These are phyloP conservation scores for Gulo gulo DNA, from an alignment of 2,113 vertebrate genomes.

Conservation along the genomic window DNA sequence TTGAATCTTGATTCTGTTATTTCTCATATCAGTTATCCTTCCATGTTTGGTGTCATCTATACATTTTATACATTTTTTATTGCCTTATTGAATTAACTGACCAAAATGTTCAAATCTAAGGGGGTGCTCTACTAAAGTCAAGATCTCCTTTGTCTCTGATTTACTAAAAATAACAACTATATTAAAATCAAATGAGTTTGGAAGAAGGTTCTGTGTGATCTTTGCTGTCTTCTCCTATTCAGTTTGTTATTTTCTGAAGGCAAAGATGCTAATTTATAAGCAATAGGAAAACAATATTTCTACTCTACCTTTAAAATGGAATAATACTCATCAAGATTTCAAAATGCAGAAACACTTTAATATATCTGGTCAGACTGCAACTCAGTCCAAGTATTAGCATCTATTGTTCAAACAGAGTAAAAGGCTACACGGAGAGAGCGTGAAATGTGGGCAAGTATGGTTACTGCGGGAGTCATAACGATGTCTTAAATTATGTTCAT, in stretches of 20 bases:
- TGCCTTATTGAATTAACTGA: background rate
- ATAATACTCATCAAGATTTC: background rate
- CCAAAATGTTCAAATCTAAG: background rate
- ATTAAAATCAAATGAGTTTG: background rate
- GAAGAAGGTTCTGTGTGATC: background rate
- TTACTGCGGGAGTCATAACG: background rate
- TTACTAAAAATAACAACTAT: background rate
- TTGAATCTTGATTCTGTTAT: background rate
- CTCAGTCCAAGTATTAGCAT: background rate
- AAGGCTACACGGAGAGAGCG: background rate
- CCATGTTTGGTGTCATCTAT: background rate
- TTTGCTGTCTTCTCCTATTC: background rate
- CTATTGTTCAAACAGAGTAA: background rate
- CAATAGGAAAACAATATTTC: background rate
- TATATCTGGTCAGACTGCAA: background rate
- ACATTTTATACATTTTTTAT: background rate
- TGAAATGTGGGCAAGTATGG: background rate
- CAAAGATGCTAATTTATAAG: background rate
- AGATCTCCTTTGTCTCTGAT: background rate
- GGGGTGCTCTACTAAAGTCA: background rate
- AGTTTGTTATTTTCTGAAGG: background rate
- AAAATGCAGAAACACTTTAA: background rate
- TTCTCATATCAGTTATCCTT: background rate
- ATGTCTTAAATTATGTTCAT: background rate
- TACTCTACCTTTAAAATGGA: constrained; percentile 31